Evolutionary conservation across 2,113 vertebrate genomes (phyloP).

Genomic region (Pollachius pollachius): DNA sequence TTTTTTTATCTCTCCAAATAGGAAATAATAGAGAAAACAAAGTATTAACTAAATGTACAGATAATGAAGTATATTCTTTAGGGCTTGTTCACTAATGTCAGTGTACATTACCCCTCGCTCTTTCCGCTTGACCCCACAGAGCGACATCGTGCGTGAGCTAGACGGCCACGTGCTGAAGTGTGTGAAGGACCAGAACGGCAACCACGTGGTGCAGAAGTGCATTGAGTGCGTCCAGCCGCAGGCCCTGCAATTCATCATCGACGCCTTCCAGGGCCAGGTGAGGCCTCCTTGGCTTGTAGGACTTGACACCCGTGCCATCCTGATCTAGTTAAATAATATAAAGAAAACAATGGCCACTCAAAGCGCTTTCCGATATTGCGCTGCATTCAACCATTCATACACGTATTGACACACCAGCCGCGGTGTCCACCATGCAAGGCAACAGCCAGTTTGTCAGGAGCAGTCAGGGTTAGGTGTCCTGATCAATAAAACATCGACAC

Average conservation of each 20-base stretch:
- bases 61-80: too few species aligned
- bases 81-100: neutral
- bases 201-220: slow-evolving; percentile 97
- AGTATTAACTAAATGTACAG: too few species aligned
- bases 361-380: too few species aligned
- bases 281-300: neutral
- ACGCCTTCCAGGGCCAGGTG: slow-evolving; percentile 96
- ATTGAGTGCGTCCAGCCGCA: slow-evolving; percentile 96
- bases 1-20: slow-evolving; percentile 18
- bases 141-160: slow-evolving; percentile 92
- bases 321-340: too few species aligned
- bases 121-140: slow-evolving; percentile 65
- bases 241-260: slow-evolving; percentile 93
- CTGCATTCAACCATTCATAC: too few species aligned
- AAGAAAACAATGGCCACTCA: too few species aligned
- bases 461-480: too few species aligned
- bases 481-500: too few species aligned
- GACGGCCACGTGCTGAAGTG: slow-evolving; percentile 97
- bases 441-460: too few species aligned
- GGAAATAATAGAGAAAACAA: neutral
- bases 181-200: slow-evolving; percentile 97
- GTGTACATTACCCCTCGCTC: neutral
- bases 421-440: too few species aligned
- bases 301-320: too few species aligned
- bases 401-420: too few species aligned